Evolutionary conservation across 2,797 vertebrate genomes (phyloP).

Genomic region (Catamblyrhynchus diadema): DNA sequence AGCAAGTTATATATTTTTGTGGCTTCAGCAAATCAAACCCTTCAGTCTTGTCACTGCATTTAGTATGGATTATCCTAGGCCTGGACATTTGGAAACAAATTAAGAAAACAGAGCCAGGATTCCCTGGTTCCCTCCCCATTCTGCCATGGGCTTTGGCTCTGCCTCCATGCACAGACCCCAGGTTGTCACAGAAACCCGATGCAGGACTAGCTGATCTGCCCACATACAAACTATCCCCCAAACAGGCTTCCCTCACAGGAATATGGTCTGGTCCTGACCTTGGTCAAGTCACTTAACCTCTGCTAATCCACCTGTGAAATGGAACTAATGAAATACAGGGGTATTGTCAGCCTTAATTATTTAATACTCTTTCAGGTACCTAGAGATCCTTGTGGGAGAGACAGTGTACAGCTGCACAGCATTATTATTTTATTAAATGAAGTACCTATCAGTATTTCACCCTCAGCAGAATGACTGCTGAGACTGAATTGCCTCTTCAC

Average conservation of each 20-base stretch:
- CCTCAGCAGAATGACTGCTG: conserved; percentile 45
- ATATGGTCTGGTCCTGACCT: conserved; percentile 35
- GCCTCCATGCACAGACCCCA: background rate
- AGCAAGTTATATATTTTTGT: conserved; percentile 32
- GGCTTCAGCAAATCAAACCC: conserved; percentile 61
- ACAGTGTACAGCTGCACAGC: conserved; percentile 54
- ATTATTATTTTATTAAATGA: conserved; percentile 69
- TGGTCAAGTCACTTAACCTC: conserved; percentile 66
- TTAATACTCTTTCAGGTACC: conserved; percentile 64
- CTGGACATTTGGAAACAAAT: conserved; percentile 56
- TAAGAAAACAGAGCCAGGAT: conserved; percentile 53
- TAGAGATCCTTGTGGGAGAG: conserved; percentile 54
- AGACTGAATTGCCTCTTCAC: conserved; percentile 61
- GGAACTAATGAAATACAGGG: conserved; percentile 62
- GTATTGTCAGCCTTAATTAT: conserved; percentile 66
- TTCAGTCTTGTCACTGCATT: conserved; percentile 59
- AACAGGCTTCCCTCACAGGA: background rate
- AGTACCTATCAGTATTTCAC: conserved; percentile 66
- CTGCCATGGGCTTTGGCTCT: conserved; percentile 48
- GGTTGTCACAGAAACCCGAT: background rate
- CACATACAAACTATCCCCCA: background rate
- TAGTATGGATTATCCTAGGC: conserved; percentile 54
- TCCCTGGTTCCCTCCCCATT: background rate
- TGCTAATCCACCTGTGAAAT: conserved; percentile 61
- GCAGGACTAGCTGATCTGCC: conserved; percentile 1